Conservation (phyloP, 2,113 vertebrate species). For the Psephotus haematonotus region DNA sequence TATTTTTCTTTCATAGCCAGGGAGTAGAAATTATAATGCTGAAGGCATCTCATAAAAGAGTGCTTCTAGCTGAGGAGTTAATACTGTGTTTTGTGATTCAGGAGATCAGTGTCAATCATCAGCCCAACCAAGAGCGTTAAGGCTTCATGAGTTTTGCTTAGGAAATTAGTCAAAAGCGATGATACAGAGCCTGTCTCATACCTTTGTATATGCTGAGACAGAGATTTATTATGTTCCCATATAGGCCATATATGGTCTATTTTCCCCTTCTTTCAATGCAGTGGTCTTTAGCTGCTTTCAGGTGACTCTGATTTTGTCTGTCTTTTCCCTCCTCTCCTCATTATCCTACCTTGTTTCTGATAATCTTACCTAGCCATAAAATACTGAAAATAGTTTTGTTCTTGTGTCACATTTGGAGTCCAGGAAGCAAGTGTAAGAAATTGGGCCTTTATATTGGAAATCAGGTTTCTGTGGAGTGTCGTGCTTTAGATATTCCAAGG, state of each 20-base stretch:
- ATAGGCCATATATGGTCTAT: background rate
- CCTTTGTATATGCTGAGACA: background rate
- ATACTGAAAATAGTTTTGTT: background rate
- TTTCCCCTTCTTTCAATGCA: background rate
- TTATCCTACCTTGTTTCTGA: background rate
- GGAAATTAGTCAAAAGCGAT: background rate
- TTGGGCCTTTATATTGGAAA: background rate
- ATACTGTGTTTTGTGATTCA: background rate
- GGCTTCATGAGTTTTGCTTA: background rate
- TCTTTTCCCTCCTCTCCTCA: background rate
- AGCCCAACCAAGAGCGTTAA: background rate
- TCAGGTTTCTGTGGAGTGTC: background rate
- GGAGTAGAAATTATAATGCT: background rate
- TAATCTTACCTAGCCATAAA: background rate
- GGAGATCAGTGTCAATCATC: background rate
- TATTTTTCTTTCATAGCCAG: background rate
- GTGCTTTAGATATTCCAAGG: background rate
- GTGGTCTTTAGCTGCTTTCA: background rate
- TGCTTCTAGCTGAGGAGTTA: background rate
- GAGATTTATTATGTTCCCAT: background rate
- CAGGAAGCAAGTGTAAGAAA: background rate
- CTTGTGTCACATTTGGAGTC: background rate
- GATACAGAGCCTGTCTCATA: background rate
- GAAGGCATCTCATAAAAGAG: background rate
- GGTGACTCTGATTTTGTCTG: background rate